phyloP scores from a whole-genome alignment of 2,888 invertebrate species.

The Polyommatus icarus region DNA sequence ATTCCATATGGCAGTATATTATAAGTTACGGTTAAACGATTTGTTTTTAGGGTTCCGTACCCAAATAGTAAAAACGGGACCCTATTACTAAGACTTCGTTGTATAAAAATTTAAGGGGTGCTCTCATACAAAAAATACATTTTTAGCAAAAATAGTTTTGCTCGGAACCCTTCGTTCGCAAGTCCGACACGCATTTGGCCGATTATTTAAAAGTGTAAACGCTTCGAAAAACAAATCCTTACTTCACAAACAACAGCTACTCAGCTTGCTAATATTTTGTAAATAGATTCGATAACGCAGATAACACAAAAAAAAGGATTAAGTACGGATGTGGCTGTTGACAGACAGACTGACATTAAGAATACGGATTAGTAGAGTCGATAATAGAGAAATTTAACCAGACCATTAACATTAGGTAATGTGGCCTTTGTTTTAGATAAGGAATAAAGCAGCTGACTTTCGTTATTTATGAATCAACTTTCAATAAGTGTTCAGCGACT shows the following conservation, averaged over 20 bases:
- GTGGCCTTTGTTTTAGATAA: slow-evolving; percentile 19
- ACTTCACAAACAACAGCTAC: neutral
- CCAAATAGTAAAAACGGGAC: too few species aligned
- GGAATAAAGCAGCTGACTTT: slow-evolving; percentile 14
- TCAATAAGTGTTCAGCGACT: neutral
- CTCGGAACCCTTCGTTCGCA: too few species aligned
- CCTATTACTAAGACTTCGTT: too few species aligned
- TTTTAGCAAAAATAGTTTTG: too few species aligned
- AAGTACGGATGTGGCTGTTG: neutral
- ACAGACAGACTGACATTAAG: slow-evolving; percentile 18
- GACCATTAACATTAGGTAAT: slow-evolving; percentile 19
- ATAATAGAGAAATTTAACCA: slow-evolving; percentile 16
- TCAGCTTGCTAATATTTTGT: neutral
- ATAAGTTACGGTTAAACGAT: too few species aligned
- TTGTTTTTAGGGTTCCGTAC: too few species aligned
- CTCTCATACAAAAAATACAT: too few species aligned
- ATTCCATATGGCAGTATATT: neutral
- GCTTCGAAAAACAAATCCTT: neutral
- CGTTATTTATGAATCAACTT: slow-evolving; percentile 16
- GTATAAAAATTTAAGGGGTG: too few species aligned
- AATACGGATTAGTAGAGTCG: slow-evolving; percentile 10
- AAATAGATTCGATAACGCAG: neutral
- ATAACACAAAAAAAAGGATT: neutral
- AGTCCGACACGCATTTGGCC: too few species aligned
- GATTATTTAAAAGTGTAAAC: neutral